Evolutionary conservation across 2,888 invertebrate species (phyloP).

Genomic region (Halictus quadricinctus): DNA sequence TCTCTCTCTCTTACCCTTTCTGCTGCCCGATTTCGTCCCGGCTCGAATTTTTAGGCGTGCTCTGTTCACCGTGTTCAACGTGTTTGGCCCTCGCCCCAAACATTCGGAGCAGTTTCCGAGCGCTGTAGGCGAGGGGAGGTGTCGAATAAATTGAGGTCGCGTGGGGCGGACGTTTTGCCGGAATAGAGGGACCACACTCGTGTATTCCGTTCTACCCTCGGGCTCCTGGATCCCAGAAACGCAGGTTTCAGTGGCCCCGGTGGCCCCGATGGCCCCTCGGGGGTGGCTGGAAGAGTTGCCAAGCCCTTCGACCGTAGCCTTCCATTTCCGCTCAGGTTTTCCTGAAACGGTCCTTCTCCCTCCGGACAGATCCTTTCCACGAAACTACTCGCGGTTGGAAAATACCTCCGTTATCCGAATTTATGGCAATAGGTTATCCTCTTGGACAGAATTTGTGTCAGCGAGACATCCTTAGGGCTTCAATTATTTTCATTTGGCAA

Average conservation of each 20-base stretch:
- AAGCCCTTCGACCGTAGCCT: conserved; percentile 51
- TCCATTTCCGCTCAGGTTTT: conserved; percentile 61
- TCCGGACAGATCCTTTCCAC: not conserved
- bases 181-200: conserved; percentile 75
- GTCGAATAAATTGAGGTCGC: conserved; percentile 82
- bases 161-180: conserved; percentile 79
- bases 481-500: not conserved
- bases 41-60: conserved; percentile 23
- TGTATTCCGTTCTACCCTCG: conserved; percentile 65
- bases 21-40: conserved; percentile 8
- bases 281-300: conserved; percentile 66
- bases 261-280: conserved; percentile 38
- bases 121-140: conserved; percentile 81
- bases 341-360: conserved; percentile 20
- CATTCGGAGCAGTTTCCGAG: conserved; percentile 72
- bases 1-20: conserved; percentile 29
- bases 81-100: conserved; percentile 32
- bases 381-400: not conserved
- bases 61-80: not conserved
- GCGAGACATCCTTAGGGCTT: not conserved
- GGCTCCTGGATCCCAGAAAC: conserved; percentile 64
- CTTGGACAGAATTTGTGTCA: not conserved
- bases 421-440: not conserved
- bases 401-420: not conserved
- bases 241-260: conserved; percentile 49